Evolutionary conservation across 2,113 vertebrate species (phyloP).

Genomic region (Acrocephalus arundinaceus): DNA sequence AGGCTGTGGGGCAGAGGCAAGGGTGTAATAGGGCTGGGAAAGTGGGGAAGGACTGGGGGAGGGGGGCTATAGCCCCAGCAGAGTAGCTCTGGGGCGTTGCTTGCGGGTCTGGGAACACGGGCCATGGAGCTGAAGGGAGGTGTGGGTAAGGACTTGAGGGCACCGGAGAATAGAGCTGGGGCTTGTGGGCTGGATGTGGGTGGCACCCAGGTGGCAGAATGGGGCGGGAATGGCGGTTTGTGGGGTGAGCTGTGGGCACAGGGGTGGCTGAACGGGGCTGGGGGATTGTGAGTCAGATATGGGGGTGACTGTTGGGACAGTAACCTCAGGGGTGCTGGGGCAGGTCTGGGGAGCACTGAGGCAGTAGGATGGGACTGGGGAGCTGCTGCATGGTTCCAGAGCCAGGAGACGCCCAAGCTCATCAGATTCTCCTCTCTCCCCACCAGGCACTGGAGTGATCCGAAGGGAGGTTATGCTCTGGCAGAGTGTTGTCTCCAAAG

Average conservation of each 20-base stretch:
- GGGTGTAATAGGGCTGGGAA: no score
- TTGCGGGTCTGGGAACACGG: neutral
- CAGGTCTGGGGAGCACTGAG: neutral
- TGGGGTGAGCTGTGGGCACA: neutral
- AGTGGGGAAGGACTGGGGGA: no score
- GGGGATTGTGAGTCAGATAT: neutral
- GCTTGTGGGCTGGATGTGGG: neutral
- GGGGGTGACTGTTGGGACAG: neutral
- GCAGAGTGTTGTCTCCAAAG: no score
- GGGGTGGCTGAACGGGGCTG: neutral
- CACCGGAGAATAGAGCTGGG: neutral
- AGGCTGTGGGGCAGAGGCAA: neutral
- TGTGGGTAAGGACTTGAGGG: no score
- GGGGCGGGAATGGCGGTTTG: neutral
- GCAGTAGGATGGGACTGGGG: neutral
- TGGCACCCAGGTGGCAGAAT: neutral
- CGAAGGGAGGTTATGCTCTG: accelerated
- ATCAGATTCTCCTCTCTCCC: neutral
- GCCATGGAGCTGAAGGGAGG: neutral
- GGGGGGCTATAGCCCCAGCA: no score
- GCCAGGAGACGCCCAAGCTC: neutral
- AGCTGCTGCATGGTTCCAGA: neutral
- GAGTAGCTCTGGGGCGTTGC: no score
- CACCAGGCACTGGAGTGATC: neutral
- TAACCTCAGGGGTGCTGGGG: neutral